These are phyloP conservation scores for Opisthocomus hoazin DNA, from an alignment of 2,113 vertebrate genomes.

Conservation along the genomic window DNA sequence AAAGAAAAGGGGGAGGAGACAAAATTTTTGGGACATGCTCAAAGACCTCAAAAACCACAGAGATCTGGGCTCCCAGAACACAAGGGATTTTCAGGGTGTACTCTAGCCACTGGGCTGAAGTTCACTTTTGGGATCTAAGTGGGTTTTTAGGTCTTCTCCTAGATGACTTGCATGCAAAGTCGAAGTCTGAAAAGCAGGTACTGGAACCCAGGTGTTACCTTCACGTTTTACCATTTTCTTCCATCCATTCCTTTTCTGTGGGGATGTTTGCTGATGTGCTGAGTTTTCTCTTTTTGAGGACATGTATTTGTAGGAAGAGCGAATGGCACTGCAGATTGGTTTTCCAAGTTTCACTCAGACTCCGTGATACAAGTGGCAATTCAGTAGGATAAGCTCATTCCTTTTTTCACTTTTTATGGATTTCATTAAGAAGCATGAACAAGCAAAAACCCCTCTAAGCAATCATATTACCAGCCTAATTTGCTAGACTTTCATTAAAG, in stretches of 20 bases:
- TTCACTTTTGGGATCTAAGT: neutral
- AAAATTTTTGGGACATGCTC: neutral
- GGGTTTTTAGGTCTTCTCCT: neutral
- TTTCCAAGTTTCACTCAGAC: neutral
- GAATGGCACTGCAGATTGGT: neutral
- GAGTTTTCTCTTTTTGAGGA: neutral
- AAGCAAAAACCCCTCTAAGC: slow-evolving; percentile 24
- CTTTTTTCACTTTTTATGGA: slow-evolving; percentile 3
- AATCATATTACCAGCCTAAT: slow-evolving; percentile 23
- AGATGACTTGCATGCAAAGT: neutral
- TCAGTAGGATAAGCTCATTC: slow-evolving; percentile 20
- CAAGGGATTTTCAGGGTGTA: neutral
- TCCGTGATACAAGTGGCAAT: neutral
- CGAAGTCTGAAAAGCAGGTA: neutral
- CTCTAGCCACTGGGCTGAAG: neutral
- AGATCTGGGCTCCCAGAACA: neutral
- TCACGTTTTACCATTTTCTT: neutral
- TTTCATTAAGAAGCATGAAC: slow-evolving; percentile 36
- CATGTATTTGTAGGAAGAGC: neutral
- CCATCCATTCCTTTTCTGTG: neutral
- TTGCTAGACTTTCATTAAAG: slow-evolving; percentile 39
- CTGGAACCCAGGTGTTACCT: neutral
- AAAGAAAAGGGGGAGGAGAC: rapidly evolving
- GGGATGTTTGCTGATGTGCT: neutral
- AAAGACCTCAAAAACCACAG: neutral